Evolutionary conservation across 1,140 invertebrate genomes (phyloP).

Genomic region (Rhyacophila brunnea): DNA sequence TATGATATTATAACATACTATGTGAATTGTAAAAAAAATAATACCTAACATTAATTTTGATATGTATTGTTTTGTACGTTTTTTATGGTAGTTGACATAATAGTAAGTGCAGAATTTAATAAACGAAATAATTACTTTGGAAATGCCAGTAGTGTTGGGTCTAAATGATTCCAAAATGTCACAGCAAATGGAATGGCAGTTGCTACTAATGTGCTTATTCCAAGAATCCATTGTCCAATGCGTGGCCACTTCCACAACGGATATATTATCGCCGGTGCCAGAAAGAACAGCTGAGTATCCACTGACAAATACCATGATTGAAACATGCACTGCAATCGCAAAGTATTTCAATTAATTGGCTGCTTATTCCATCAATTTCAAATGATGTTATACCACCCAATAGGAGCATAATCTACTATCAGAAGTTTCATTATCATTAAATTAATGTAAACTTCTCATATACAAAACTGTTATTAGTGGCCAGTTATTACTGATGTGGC

Average conservation of each 20-base stretch:
- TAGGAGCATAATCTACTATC: too few relatives aligned
- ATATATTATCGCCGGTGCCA: slow-evolving; percentile 75
- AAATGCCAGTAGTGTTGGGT: slow-evolving; percentile 66
- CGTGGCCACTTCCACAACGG: slow-evolving; percentile 65
- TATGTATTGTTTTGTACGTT: too few relatives aligned
- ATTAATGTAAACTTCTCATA: too few relatives aligned
- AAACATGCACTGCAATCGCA: slow-evolving; percentile 74
- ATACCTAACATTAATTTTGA: background rate
- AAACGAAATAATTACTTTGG: slow-evolving; percentile 52
- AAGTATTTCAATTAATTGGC: slow-evolving; percentile 3
- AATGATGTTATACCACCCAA: too few relatives aligned
- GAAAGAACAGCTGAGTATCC: slow-evolving; percentile 81
- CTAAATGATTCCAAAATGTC: slow-evolving; percentile 59
- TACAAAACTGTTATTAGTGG: too few relatives aligned
- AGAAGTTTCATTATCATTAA: too few relatives aligned
- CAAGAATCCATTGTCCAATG: slow-evolving; percentile 58
- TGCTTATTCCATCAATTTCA: too few relatives aligned
- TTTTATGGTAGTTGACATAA: background rate
- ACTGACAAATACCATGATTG: slow-evolving; percentile 89
- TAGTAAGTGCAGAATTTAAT: background rate
- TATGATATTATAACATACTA: too few relatives aligned
- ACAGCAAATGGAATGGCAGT: slow-evolving; percentile 61
- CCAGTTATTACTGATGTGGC: too few relatives aligned
- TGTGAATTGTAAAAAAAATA: background rate
- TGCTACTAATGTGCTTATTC: slow-evolving; percentile 53